Base-by-base conservation (phyloP, 2,113 vertebrate species). In the Telmatochromis sp. region DNA sequence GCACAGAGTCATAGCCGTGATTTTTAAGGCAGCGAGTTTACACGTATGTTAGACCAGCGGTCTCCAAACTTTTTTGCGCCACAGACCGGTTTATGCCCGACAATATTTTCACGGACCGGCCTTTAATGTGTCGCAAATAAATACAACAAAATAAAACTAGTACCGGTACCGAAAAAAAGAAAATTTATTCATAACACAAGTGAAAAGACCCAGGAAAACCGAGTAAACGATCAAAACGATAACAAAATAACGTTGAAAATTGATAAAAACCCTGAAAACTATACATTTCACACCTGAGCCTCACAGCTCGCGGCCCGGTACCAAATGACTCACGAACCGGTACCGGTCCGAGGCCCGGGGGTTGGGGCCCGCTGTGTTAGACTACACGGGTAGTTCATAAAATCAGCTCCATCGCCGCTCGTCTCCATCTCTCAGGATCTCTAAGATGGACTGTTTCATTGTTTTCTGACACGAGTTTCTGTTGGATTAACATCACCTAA, bases 241-340 rank as follows among this genome's bases (percentile, higher is more conserved):
- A 35, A 35, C 33, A 35, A 35, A 35, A 35, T 35, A 35, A 35
- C 0, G 8, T 0, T 35, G 3, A 35, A 35, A 35, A 35, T 0
- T 0, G 7, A 35, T 35, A 35, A 35, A 35, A 35, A 35, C 35
- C 35, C 35, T 35, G 35, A 35, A 35, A 35, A 35, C 35, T 0
- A 35, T 35, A 35, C 35, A 35, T 35, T 35, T 35, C 35, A 35
- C 35, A 35, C 35, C 35, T 4, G 8, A 35, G 35, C 35, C 35
- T 35, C 35, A 35, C 9, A 9, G 4, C 35, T 35, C 35, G 1
- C 0, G 35, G 35, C 35, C 35, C 35, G 35, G 35, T 35, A 35
- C 35, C 35, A 35, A 35, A 35, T 4, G 35, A 35, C 35, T 35
- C 8, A 35, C 0, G 0, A 8, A 35, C 35, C 8, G 35, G 35